These are phyloP conservation scores for Nansenia antarctica DNA, from an alignment of 2,113 vertebrate species.

Conservation along the genomic window DNA sequence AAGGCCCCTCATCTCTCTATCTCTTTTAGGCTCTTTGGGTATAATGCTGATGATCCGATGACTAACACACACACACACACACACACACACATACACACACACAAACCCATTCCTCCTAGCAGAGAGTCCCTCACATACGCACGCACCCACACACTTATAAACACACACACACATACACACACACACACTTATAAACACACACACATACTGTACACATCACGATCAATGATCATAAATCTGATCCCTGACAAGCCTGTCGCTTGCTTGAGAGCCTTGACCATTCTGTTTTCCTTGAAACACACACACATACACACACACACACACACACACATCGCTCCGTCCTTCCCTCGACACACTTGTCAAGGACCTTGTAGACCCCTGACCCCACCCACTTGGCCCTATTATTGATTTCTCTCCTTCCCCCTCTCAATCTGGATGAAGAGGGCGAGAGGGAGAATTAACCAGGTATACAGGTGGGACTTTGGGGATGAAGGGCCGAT, in stretches of 20 bases:
- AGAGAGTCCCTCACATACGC: constrained; percentile 30
- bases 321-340: constrained; percentile 56
- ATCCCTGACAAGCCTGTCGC: constrained; percentile 84
- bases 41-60: constrained; percentile 71
- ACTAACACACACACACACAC: constrained; percentile 41
- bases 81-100: constrained; percentile 10
- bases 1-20: no score
- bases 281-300: constrained; percentile 49
- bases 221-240: constrained; percentile 89
- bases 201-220: constrained; percentile 46
- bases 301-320: constrained; percentile 35
- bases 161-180: constrained; percentile 39
- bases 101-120: constrained; percentile 5
- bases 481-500: constrained; percentile 80
- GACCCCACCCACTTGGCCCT: constrained; percentile 80
- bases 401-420: constrained; percentile 82
- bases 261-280: constrained; percentile 69
- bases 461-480: constrained; percentile 73
- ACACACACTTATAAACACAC: constrained; percentile 40
- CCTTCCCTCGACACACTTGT: constrained; percentile 86
- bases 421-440: constrained; percentile 84
- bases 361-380: constrained; percentile 89
- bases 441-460: constrained; percentile 75
- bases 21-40: constrained; percentile 51
- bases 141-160: constrained; percentile 39